These are phyloP conservation scores for Drosophila diplacantha DNA, from an alignment of 2,888 invertebrate species.

Conservation along the genomic window DNA sequence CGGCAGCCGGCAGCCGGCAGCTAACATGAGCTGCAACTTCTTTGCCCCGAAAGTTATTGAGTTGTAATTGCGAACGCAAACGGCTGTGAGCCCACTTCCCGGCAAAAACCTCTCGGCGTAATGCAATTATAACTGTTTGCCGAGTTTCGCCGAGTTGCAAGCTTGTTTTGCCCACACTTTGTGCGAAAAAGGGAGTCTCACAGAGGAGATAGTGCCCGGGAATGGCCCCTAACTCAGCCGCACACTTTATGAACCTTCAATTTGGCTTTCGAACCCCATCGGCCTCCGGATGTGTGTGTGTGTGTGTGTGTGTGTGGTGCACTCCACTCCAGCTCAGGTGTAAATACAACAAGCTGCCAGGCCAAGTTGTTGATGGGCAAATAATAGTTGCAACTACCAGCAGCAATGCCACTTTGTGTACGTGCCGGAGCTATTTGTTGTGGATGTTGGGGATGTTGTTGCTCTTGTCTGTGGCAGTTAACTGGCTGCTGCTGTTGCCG, in stretches of 20 bases:
- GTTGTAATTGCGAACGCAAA: constrained; percentile 69
- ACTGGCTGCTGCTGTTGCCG: constrained; percentile 17
- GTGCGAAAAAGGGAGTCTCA: constrained; percentile 2
- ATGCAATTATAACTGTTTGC: constrained; percentile 65
- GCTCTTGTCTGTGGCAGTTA: constrained; percentile 23
- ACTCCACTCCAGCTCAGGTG: constrained; percentile 34
- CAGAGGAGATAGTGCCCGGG: constrained; percentile 5
- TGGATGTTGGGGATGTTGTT: constrained; percentile 13
- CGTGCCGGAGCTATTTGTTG: constrained; percentile 47
- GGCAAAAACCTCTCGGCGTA: constrained; percentile 60
- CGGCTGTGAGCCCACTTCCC: constrained; percentile 27
- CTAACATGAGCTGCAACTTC: constrained; percentile 34
- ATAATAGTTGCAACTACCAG: constrained; percentile 64
- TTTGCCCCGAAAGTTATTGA: constrained; percentile 63
- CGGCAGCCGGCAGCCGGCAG: constrained; percentile 57
- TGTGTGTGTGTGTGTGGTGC: background rate
- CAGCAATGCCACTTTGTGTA: constrained; percentile 49
- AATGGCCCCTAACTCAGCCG: background rate
- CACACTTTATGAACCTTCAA: constrained; percentile 18
- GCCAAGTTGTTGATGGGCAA: constrained; percentile 70
- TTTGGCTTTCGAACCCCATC: constrained; percentile 24
- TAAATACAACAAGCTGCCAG: constrained; percentile 58
- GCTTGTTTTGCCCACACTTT: constrained; percentile 27
- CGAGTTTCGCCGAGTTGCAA: constrained; percentile 17
- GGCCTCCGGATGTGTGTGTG: constrained; percentile 10